Base-by-base conservation (phyloP, 2,797 vertebrate species). In the Cheirogaleus major region DNA sequence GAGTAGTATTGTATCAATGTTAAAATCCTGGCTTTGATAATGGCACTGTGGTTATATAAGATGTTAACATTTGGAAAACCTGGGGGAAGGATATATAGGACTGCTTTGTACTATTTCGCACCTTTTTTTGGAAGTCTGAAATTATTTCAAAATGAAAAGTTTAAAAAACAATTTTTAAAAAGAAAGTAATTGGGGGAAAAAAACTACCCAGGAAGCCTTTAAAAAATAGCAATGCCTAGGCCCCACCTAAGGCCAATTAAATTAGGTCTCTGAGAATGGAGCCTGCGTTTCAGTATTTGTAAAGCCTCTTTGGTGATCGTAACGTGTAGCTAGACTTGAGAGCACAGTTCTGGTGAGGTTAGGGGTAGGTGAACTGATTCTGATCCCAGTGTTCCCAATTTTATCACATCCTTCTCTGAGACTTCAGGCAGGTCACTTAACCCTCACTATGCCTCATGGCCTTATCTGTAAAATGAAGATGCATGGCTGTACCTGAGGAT, bases 121-220 rank as follows among this genome's bases (percentile, higher is more conserved):
- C 78, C 25, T 88, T 89, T 93, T 86, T 88, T 79, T 63, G 14
- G 27, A 80, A 91, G 20, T 73, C 38, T 88, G 55, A 95, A 91
- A 69, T 87, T 87, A 82, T 91, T 90, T 91, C 22, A 79, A 97
- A 91, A 92, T n/a, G 32, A 79, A 79, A 65, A 59, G 41, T 50
- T 57, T 15, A 52, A 93, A 52, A 93, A 89, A 35, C 3, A 55
- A 12, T 1, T n/a, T n/a, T 61, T 13, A 41, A 69, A 69, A 43
- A 45, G 4, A 67, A 93, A 67, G 67, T 50, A 70, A 82, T 25
- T 23, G 18, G 41, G 18, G 41, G 7, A 20, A 30, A 41, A 65
- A 81, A 55, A 59, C 72, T 50, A 84, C 43, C n/a, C 14, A 59
- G 43, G 48, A 93, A 32, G 3, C 2, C 20, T 95, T 87, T 80